phyloP scores from a whole-genome alignment of 2,113 vertebrate genomes.

The Coregonus clupeaformis region DNA sequence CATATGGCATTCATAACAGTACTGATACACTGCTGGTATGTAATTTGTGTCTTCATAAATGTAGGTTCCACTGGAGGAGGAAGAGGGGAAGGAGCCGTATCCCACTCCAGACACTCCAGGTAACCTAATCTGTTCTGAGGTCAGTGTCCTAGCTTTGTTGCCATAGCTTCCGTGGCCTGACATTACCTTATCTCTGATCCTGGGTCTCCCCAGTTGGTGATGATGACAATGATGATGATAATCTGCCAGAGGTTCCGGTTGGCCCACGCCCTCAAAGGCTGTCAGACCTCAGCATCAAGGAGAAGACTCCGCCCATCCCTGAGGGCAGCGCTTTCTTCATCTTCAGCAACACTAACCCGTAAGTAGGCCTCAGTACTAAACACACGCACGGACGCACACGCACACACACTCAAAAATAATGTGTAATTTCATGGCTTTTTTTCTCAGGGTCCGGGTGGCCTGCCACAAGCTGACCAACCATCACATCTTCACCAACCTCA shows the following conservation, averaged over 20 bases:
- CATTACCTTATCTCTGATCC: not conserved
- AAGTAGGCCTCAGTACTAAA: conserved; percentile 52
- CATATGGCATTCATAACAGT: not conserved
- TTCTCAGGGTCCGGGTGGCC: conserved; percentile 86
- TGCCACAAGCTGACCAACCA: conserved; percentile 98
- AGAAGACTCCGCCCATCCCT: conserved; percentile 91
- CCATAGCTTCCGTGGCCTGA: not conserved
- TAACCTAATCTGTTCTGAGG: conserved; percentile 51
- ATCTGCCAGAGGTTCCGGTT: conserved; percentile 80
- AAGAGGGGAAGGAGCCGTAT: conserved; percentile 82
- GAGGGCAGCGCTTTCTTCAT: conserved; percentile 97
- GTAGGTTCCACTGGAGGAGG: conserved; percentile 77
- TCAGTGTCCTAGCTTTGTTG: not conserved
- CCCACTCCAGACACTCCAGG: conserved; percentile 75
- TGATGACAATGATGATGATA: conserved; percentile 67
- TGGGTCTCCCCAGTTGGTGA: conserved; percentile 62
- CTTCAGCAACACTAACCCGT: conserved; percentile 97
- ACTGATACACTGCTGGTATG: not conserved
- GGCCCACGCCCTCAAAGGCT: conserved; percentile 86
- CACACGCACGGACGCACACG: not conserved
- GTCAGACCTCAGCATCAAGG: conserved; percentile 92
- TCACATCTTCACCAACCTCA: conserved; percentile 98
- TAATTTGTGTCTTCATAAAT: not conserved
- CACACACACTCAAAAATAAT: not conserved
- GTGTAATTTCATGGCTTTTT: conserved; percentile 9